phyloP scores from a whole-genome alignment of 2,797 vertebrate species.

The Gastrophryne carolinensis region DNA sequence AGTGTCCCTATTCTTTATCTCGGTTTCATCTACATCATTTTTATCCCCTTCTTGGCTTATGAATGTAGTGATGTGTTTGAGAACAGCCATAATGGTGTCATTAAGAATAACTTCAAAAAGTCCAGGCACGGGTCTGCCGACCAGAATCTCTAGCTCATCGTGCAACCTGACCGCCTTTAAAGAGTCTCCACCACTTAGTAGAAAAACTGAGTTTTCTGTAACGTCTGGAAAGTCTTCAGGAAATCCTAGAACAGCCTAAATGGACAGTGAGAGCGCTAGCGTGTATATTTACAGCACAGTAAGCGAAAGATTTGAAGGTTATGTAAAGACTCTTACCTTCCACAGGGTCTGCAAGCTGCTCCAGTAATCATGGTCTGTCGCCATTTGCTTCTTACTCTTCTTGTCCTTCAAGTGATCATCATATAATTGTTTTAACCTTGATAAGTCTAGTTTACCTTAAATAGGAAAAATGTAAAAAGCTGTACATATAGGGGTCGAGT shows the following conservation, averaged over 20 bases:
- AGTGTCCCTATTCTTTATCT: background rate
- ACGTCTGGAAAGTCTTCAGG: conserved; percentile 62
- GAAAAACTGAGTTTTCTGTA: conserved; percentile 75
- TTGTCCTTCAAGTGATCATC: conserved; percentile 64
- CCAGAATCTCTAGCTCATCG: conserved; percentile 73
- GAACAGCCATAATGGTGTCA: conserved; percentile 74
- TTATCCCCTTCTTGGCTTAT: conserved; percentile 54
- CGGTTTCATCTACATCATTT: conserved; percentile 24
- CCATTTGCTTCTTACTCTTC: conserved; percentile 56
- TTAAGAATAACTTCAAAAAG: conserved; percentile 86
- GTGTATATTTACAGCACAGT: background rate
- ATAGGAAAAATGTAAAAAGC: conserved; percentile 58
- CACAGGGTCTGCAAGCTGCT: conserved; percentile 78
- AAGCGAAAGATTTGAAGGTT: background rate
- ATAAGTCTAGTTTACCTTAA: conserved; percentile 86
- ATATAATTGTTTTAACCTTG: conserved; percentile 77
- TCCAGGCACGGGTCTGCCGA: conserved; percentile 68
- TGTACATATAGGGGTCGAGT: too few species aligned
- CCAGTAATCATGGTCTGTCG: conserved; percentile 70
- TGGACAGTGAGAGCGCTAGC: background rate
- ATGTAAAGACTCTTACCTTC: conserved; percentile 73
- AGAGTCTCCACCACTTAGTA: conserved; percentile 89
- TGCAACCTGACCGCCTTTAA: conserved; percentile 78
- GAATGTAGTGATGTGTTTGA: conserved; percentile 65
- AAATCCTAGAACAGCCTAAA: conserved; percentile 76